These are phyloP conservation scores for Ennomos erosarius DNA, from an alignment of 2,888 invertebrate genomes.

Conservation along the genomic window DNA sequence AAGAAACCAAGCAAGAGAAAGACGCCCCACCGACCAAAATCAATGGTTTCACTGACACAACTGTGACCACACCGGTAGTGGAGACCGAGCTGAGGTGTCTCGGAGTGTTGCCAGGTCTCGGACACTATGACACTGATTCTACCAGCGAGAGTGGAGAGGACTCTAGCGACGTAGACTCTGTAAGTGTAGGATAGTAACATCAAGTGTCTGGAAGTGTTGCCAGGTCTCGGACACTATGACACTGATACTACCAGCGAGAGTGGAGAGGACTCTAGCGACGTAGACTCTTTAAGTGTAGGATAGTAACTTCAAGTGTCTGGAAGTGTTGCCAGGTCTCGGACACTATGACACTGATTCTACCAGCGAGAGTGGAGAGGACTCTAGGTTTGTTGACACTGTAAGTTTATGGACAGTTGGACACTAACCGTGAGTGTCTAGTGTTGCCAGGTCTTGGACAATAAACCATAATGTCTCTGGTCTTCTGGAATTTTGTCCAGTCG, in stretches of 20 bases:
- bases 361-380: no score
- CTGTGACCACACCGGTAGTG: slow-evolving; percentile 25
- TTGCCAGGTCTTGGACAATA: slow-evolving; percentile 94
- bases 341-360: no score
- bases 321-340: no score
- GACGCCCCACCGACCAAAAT: slow-evolving; percentile 55
- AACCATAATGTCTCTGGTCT: no score
- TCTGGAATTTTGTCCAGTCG: no score
- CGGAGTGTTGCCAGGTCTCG: slow-evolving; percentile 93
- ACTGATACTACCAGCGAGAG: slow-evolving; percentile 89
- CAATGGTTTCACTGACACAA: slow-evolving; percentile 48
- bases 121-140: slow-evolving; percentile 88
- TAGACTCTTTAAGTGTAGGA: slow-evolving; percentile 57
- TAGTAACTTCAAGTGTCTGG: no score
- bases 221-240: slow-evolving; percentile 51
- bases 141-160: slow-evolving; percentile 89
- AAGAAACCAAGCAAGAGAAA: slow-evolving; percentile 52
- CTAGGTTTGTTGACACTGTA: no score
- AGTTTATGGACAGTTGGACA: no score
- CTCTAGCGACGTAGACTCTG: slow-evolving; percentile 85
- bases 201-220: background rate
- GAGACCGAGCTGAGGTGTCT: slow-evolving; percentile 86
- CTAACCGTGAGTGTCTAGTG: slow-evolving; percentile 86
- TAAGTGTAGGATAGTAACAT: background rate
- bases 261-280: slow-evolving; percentile 87